Evolutionary conservation across 2,797 vertebrate species (phyloP).

Genomic region (Petrocephalus schoutedeni): DNA sequence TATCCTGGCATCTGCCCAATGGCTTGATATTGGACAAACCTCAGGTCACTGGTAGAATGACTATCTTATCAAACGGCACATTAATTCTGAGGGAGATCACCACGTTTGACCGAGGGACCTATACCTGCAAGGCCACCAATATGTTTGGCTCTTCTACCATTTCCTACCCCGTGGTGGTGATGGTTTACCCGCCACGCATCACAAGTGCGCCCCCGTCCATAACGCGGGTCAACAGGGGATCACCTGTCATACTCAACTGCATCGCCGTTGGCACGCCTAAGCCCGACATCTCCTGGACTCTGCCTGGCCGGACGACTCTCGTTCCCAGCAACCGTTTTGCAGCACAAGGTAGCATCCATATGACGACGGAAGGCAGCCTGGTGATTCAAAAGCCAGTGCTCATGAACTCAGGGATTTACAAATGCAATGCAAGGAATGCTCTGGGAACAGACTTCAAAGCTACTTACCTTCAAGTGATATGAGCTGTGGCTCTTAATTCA

Average conservation of each 20-base stretch:
- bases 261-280: slow-evolving; percentile 61
- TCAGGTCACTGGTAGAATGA: slow-evolving; percentile 54
- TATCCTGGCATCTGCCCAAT: slow-evolving; percentile 69
- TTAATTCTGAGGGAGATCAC: slow-evolving; percentile 60
- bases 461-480: slow-evolving; percentile 70
- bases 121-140: slow-evolving; percentile 66
- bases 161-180: slow-evolving; percentile 63
- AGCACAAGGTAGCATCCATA: slow-evolving; percentile 59
- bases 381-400: slow-evolving; percentile 64
- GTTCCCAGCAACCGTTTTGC: slow-evolving; percentile 60
- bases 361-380: slow-evolving; percentile 66
- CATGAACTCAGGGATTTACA: slow-evolving; percentile 73
- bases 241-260: slow-evolving; percentile 58
- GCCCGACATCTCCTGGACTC: slow-evolving; percentile 73
- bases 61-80: slow-evolving; percentile 60
- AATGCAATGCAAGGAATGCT: slow-evolving; percentile 70
- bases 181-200: slow-evolving; percentile 66
- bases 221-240: slow-evolving; percentile 56
- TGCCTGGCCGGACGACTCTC: slow-evolving; percentile 68
- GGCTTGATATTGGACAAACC: slow-evolving; percentile 62
- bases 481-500: slow-evolving; percentile 32
- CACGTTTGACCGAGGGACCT: slow-evolving; percentile 65
- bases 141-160: slow-evolving; percentile 60
- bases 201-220: slow-evolving; percentile 55
- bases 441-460: slow-evolving; percentile 72